These are phyloP conservation scores for Baryphthengus martii DNA, from an alignment of 2,113 vertebrate species.

Conservation along the genomic window DNA sequence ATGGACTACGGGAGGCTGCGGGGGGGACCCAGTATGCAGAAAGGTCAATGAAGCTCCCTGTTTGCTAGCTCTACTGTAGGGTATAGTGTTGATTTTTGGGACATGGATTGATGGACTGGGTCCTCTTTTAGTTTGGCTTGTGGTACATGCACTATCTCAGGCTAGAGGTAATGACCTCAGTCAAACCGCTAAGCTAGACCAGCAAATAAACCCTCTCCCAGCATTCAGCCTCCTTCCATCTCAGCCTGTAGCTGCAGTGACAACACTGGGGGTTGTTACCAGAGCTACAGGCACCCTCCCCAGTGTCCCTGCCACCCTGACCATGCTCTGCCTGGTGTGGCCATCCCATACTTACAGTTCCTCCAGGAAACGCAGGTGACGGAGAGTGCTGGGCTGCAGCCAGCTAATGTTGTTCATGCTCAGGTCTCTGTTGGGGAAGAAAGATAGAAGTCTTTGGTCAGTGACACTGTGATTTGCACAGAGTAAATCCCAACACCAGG, in stretches of 20 bases:
- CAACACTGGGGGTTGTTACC: not conserved
- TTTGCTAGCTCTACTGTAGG: not conserved
- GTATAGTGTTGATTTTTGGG: not conserved
- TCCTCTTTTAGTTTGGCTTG: not conserved
- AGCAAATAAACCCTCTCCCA: not conserved
- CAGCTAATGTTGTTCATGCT: constrained; percentile 97
- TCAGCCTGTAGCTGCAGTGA: not conserved
- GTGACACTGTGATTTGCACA: not conserved
- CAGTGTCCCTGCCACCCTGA: fast-evolving
- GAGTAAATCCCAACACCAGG: not conserved
- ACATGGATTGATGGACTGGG: not conserved
- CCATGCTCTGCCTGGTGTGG: fast-evolving
- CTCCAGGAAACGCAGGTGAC: constrained; percentile 86
- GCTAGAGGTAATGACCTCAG: not conserved
- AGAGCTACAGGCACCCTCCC: not conserved
- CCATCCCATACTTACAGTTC: constrained; percentile 85
- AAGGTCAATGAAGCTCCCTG: not conserved
- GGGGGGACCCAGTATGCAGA: not conserved
- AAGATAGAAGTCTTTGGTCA: not conserved
- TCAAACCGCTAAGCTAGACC: not conserved
- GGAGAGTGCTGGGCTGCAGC: constrained; percentile 82
- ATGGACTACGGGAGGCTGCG: not conserved
- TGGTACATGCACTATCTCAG: not conserved
- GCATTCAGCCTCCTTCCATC: fast-evolving
- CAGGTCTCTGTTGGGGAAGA: constrained; percentile 80